Percentiles rank a stretch among this genome's conserved stretches.
phyloP scores from a whole-genome alignment of 2,888 invertebrate species.

The Smittia aterrima region DNA sequence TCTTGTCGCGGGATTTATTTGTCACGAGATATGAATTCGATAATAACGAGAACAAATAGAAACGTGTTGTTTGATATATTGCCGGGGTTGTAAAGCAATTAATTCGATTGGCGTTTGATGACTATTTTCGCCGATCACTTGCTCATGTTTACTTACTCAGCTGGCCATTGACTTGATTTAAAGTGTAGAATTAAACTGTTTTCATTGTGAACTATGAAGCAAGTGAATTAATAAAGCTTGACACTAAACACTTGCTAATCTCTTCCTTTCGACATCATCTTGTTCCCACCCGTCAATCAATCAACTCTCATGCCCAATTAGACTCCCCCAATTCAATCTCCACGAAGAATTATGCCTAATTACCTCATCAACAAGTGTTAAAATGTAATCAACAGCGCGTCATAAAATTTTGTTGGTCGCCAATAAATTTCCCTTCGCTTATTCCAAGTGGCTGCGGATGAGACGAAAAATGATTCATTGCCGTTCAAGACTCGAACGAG shows the following conservation, averaged over 20 bases:
- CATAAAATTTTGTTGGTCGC: neutral
- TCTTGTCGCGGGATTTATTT: no score
- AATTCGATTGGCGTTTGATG: neutral
- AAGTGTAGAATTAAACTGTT: no score
- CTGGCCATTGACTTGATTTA: no score
- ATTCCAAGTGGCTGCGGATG: neutral
- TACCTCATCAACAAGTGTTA: conserved; percentile 38
- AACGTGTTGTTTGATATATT: conserved; percentile 5
- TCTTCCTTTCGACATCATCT: neutral
- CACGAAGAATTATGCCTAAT: conserved; percentile 9
- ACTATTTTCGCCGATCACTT: neutral
- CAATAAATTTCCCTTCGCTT: neutral
- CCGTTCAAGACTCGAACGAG: conserved; percentile 12
- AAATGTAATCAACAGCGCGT: conserved; percentile 27
- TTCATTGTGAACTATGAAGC: no score
- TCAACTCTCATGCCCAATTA: conserved; percentile 26
- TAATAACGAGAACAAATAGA: neutral
- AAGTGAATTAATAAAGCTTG: neutral
- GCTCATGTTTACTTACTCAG: neutral
- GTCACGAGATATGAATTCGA: neutral
- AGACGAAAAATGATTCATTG: conserved; percentile 6
- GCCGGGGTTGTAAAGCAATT: neutral
- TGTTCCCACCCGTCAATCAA: conserved; percentile 19
- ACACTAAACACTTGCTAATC: neutral
- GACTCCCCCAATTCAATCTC: conserved; percentile 5